Evolutionary conservation across 2,797 vertebrate genomes (phyloP), one percentile per base, ranked within the genome.

Genomic region (Serranus cabrilla): DNA sequence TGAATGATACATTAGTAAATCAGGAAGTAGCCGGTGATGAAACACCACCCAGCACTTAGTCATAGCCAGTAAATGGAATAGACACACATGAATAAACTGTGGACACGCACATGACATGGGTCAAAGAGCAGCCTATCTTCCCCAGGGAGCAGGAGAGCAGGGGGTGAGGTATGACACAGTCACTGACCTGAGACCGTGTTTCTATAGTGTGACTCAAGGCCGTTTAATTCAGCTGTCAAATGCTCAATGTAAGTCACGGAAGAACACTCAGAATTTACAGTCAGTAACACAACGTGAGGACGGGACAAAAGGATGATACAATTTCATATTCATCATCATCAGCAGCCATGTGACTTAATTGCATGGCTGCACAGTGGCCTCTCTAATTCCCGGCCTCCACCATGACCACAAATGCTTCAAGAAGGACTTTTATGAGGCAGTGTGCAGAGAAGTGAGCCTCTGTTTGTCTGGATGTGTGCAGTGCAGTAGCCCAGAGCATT

Each of bases 381-480:
- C 62, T 71, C 45, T 49, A 58, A 61, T 55, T 68, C 76, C 40
- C 71, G 57, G n/a, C 40, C 47, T 16, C 43, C 27, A 34, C 34
- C 11, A n/a, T 18, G 1, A 43, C 64, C 64, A 17, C 65, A 58
- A 71, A 75, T n/a, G 40, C 75, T 52, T 78, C 50, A 74, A 73
- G 60, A 42, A 27, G 62, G 74, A 75, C 11, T 68, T 89, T 87
- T 83, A 80, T 64, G 66, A 89, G 55, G 66, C 70, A 17, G 12
- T n/a, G 39, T 66, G 78, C 62, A 72, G 63, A 74, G 67, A 88
- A 77, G 73, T 45, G 39, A 71, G 65, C 60, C 61, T 67, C 74
- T 67, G 74, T 87, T 78, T 75, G 78, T 76, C 77, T 84, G 80
- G 72, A 79, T 77, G 82, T 80, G 79, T 20, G 74, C 67, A 49